Base-by-base conservation (phyloP, 2,113 vertebrate genomes). In the Fulica atra region DNA sequence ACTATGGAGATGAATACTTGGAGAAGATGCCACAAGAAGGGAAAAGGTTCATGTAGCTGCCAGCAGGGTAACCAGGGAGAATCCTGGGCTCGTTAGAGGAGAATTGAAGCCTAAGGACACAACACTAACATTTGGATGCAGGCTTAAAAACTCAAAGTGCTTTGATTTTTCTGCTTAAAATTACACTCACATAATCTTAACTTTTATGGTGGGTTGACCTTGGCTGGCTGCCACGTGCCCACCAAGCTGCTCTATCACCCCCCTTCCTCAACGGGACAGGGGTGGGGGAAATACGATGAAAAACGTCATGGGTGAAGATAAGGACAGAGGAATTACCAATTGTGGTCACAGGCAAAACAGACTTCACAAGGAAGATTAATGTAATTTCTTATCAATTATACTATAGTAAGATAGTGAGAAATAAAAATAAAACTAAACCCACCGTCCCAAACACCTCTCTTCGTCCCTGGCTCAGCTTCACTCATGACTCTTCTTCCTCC, bases 111-210 rank as follows among this genome's bases (percentile, higher is more conserved):
- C 68, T 61, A 66, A 56, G 2, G 23, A 35, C 77, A 2, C 26
- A 53, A 61, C 17, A 28, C 11, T 53, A 53, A 10, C 35, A 13
- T 38, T 48, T 79, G 53, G 71, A 64, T 38, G 56, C 26, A 64
- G 35, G 6, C 13, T 79, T 11, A 36, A 50, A 76, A 86, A 61
- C 48, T 48, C 54, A 59, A 56, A 57, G 36, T n/a, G 23, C 28
- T 90, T 69, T 90, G n/a, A 25, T 66, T 81, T 84, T 95, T 74
- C 21, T 85, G 5, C 46, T 57, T 69, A n/a, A 66, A 92, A 56
- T 69, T 66, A 5, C 26, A 53, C 10, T 7, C 21, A 65, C 7
- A 38, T 24, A 21, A 31, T 35, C n/a, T 66, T n/a, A 35, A 10
- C 1, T 81, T 93, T 76, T 72, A 18, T 51, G 21, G 21, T 21